Evolutionary conservation across 2,888 invertebrate genomes (phyloP).

Genomic region (Xylota segnis): DNA sequence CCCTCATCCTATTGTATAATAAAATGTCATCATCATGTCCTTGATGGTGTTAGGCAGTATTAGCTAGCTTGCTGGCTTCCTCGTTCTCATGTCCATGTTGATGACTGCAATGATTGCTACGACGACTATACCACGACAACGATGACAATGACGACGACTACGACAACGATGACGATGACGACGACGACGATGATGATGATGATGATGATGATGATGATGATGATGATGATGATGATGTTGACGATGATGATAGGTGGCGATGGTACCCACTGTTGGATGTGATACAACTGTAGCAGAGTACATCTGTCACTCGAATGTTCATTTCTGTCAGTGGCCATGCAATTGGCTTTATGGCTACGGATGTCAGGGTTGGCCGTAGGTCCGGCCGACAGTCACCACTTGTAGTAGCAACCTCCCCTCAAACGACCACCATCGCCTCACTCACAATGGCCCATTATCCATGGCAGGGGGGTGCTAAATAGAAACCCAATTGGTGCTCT

Average conservation of each 20-base stretch:
- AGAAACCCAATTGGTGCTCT: slow-evolving; percentile 72
- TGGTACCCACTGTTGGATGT: slow-evolving; percentile 65
- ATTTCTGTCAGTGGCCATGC: slow-evolving; percentile 75
- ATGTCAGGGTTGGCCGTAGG: slow-evolving; percentile 51
- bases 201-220: slow-evolving; percentile 23
- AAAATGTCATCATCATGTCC: slow-evolving; percentile 76
- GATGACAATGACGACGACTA: slow-evolving; percentile 14
- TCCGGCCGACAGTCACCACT: slow-evolving; percentile 27
- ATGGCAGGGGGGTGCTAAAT: slow-evolving; percentile 50
- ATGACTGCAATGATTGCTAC: slow-evolving; percentile 49
- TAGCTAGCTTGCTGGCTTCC: slow-evolving; percentile 67
- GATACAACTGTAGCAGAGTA: slow-evolving; percentile 72
- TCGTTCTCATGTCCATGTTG: slow-evolving; percentile 43
- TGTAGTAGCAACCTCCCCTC: slow-evolving; percentile 9
- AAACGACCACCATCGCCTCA: slow-evolving; percentile 34
- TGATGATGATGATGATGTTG: slow-evolving; percentile 45
- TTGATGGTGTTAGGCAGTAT: slow-evolving; percentile 71
- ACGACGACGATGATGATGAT: slow-evolving; percentile 27
- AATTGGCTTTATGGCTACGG: slow-evolving; percentile 73
- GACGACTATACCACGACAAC: slow-evolving; percentile 35
- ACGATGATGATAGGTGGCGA: slow-evolving; percentile 63
- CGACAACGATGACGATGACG: slow-evolving; percentile 36
- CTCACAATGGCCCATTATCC: slow-evolving; percentile 50
- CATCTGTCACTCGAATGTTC: slow-evolving; percentile 77
- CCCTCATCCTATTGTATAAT: slow-evolving; percentile 51